Evolutionary conservation across 2,888 invertebrate species (phyloP), one percentile per base, ranked within the genome.

Genomic region (Salpingus planirostris): DNA sequence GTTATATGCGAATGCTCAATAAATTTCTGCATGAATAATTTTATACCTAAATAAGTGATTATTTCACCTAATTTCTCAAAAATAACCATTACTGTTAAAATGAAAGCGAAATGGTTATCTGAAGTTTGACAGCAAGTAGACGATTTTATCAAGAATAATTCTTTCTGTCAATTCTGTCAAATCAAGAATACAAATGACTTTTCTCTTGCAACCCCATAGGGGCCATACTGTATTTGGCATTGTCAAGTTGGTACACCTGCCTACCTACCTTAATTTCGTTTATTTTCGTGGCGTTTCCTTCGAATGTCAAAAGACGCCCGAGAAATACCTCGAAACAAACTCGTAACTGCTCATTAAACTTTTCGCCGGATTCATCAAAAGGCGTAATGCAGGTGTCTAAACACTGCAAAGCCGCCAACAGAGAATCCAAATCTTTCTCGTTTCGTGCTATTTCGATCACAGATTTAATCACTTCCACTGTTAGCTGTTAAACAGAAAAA

Each of bases 191-290:
- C n/a, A n/a, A n/a, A n/a, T n/a, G n/a, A n/a, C n/a, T n/a, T n/a
- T n/a, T n/a, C n/a, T n/a, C n/a, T n/a, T n/a, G n/a, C n/a, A n/a
- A n/a, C n/a, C n/a, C n/a, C n/a, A n/a, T n/a, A n/a, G n/a, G n/a
- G n/a, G n/a, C n/a, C n/a, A n/a, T n/a, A n/a, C n/a, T n/a, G n/a
- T n/a, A n/a, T n/a, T n/a, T n/a, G n/a, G n/a, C n/a, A n/a, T n/a
- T n/a, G n/a, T n/a, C n/a, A n/a, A n/a, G n/a, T n/a, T n/a, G n/a
- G n/a, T n/a, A n/a, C n/a, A n/a, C n/a, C n/a, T n/a, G n/a, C 13
- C 21, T n/a, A 31, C 31, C 50, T 54, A 71, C 71, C 62, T 73
- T 71, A 50, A 65, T 67, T 51, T 68, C 66, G 24, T 67, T 51
- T 50, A 66, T 61, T 38, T n/a, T n/a, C n/a, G n/a, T n/a, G n/a